phyloP scores from a whole-genome alignment of 2,888 invertebrate species.

The Chouioia cunea region DNA sequence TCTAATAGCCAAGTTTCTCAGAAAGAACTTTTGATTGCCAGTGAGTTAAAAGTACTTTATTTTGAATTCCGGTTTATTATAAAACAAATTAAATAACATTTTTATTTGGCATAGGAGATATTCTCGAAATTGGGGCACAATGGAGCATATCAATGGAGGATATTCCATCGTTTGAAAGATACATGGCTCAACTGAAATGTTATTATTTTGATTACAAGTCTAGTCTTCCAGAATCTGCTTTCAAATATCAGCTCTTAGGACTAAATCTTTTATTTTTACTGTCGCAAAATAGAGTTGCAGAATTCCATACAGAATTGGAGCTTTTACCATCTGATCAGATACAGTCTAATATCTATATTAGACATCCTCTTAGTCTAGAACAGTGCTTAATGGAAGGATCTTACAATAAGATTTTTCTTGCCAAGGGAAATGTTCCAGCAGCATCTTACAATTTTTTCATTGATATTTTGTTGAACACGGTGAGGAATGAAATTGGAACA shows the following conservation, averaged over 20 bases:
- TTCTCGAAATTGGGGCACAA: slow-evolving; percentile 95
- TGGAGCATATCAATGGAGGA: slow-evolving; percentile 94
- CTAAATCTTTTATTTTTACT: slow-evolving; percentile 93
- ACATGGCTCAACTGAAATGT: slow-evolving; percentile 96
- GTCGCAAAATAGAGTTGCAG: slow-evolving; percentile 97
- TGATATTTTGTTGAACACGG: slow-evolving; percentile 94
- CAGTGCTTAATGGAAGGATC: slow-evolving; percentile 99
- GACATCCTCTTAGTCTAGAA: slow-evolving; percentile 94
- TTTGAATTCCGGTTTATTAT: neutral
- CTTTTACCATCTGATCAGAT: slow-evolving; percentile 91
- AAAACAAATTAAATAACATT: neutral
- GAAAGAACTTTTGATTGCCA: slow-evolving; percentile 86
- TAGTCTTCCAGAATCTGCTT: slow-evolving; percentile 89
- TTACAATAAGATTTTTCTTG: slow-evolving; percentile 89
- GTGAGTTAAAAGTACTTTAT: slow-evolving; percentile 69
- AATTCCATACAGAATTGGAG: slow-evolving; percentile 98
- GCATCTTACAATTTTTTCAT: slow-evolving; percentile 96
- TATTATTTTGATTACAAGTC: slow-evolving; percentile 93
- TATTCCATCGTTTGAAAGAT: slow-evolving; percentile 95
- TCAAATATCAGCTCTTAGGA: slow-evolving; percentile 94
- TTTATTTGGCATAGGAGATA: no score
- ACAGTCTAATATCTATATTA: slow-evolving; percentile 92
- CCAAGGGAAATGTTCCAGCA: slow-evolving; percentile 93
- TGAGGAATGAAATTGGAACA: slow-evolving; percentile 94
- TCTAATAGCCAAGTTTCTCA: slow-evolving; percentile 79